Evolutionary conservation across 2,888 invertebrate genomes (phyloP).

Genomic region (Stramonita haemastoma): DNA sequence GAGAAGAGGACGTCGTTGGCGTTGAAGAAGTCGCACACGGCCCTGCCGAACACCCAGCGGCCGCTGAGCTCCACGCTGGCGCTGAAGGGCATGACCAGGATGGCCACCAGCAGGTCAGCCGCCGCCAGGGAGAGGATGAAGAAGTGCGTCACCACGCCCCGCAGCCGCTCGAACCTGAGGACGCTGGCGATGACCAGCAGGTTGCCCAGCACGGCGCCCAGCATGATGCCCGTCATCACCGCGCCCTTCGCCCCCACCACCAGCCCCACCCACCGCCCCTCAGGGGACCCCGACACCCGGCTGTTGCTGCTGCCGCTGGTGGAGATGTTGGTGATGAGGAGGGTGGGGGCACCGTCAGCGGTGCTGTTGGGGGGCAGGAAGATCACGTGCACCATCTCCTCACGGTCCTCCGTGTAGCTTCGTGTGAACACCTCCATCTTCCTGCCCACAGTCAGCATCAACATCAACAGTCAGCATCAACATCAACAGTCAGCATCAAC

Average conservation of each 20-base stretch:
- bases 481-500: background rate
- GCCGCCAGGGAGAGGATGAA: constrained; percentile 96
- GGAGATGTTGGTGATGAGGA: background rate
- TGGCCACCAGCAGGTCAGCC: constrained; percentile 93
- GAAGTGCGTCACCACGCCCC: constrained; percentile 91
- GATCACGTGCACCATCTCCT: constrained; percentile 20
- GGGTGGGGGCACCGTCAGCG: background rate
- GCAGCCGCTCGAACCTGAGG: constrained; percentile 89
- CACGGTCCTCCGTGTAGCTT: background rate
- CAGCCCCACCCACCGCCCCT: constrained; percentile 41
- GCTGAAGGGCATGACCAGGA: constrained; percentile 77
- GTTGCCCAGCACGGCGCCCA: constrained; percentile 86
- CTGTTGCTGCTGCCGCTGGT: background rate
- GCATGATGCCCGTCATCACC: constrained; percentile 89
- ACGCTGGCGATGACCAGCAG: constrained; percentile 93
- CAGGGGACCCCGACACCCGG: constrained; percentile 21
- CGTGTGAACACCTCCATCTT: background rate
- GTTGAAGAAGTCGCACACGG: constrained; percentile 96
- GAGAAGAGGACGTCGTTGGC: constrained; percentile 95
- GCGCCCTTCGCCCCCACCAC: constrained; percentile 61
- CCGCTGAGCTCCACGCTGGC: constrained; percentile 79
- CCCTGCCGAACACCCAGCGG: constrained; percentile 90
- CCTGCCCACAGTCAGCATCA: background rate
- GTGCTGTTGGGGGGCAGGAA: background rate
- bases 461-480: no score